These are phyloP conservation scores for Cyprinodon diabolis DNA, from an alignment of 2,797 vertebrate genomes.

Conservation along the genomic window DNA sequence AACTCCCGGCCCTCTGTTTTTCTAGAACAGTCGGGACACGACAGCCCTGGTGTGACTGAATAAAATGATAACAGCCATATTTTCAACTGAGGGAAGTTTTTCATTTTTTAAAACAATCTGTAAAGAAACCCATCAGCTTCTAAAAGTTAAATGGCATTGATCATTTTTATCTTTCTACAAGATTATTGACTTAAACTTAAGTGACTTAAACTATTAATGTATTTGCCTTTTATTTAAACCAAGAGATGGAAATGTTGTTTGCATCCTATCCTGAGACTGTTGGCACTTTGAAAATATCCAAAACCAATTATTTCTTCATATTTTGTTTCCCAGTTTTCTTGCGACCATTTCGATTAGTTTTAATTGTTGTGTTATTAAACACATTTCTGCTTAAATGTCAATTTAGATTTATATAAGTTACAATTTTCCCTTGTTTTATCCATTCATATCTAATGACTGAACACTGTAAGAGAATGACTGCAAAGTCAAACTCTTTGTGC, in stretches of 20 bases:
- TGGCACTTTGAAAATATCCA: background rate
- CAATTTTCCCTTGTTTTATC: background rate
- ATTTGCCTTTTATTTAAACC: background rate
- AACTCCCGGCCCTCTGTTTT: slow-evolving; percentile 41
- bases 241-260: background rate
- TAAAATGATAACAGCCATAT: slow-evolving; percentile 59
- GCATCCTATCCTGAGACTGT: background rate
- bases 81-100: slow-evolving; percentile 32
- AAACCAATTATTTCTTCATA: background rate
- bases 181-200: background rate
- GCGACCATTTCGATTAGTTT: background rate
- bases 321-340: background rate
- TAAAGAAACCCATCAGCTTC: slow-evolving; percentile 27
- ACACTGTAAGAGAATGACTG: background rate
- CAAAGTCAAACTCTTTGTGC: background rate
- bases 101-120: slow-evolving; percentile 22
- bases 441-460: background rate
- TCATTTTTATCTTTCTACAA: background rate
- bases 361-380: background rate
- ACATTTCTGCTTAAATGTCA: background rate
- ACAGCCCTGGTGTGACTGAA: slow-evolving; percentile 66
- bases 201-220: background rate
- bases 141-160: background rate
- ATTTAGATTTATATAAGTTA: background rate
- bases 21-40: slow-evolving; percentile 53